These are phyloP conservation scores for Enteromius treurensis DNA, from an alignment of 2,797 vertebrate genomes.

Conservation along the genomic window DNA sequence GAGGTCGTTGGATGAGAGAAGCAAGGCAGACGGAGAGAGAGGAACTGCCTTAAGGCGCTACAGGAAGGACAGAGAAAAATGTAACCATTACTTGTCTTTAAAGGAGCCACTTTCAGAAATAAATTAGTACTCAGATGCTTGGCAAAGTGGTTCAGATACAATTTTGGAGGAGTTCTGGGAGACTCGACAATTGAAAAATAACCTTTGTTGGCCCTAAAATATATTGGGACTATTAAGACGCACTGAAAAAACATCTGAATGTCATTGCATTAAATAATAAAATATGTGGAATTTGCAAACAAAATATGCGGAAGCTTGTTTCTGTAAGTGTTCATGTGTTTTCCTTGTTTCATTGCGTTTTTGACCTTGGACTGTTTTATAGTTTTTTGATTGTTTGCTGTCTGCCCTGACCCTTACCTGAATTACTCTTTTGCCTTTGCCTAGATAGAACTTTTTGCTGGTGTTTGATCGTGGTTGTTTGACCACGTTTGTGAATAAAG, in stretches of 20 bases:
- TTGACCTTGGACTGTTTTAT: no score
- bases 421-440: no score
- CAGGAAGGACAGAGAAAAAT: slow-evolving; percentile 52
- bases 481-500: no score
- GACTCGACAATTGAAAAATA: slow-evolving; percentile 23
- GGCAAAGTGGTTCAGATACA: slow-evolving; percentile 17
- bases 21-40: slow-evolving; percentile 30
- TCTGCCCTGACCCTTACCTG: no score
- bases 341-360: no score
- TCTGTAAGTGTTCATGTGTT: not conserved
- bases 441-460: no score
- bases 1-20: slow-evolving; percentile 47
- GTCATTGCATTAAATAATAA: not conserved
- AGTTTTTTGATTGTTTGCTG: no score
- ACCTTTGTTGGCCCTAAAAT: not conserved
- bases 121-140: slow-evolving; percentile 43
- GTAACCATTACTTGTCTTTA: slow-evolving; percentile 48
- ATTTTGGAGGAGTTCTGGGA: slow-evolving; percentile 1
- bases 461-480: no score
- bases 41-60: slow-evolving; percentile 45
- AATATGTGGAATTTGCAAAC: not conserved
- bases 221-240: not conserved
- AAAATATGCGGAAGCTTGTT: not conserved
- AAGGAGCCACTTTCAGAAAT: slow-evolving; percentile 47
- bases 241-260: not conserved